Evolutionary conservation across 2,888 invertebrate genomes (phyloP).

Genomic region (Eupithecia inturbata): DNA sequence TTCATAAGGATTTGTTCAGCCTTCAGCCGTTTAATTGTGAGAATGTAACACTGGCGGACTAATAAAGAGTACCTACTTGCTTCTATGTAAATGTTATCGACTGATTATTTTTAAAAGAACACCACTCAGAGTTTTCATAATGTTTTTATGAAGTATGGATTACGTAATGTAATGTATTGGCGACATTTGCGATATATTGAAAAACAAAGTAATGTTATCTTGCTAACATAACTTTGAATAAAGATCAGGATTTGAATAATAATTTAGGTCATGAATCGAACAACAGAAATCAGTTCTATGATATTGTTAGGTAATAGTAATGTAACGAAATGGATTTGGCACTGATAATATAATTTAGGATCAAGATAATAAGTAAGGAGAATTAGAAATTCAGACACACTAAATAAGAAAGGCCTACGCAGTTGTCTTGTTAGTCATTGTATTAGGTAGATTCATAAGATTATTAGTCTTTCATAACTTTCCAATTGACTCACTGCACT

Average conservation of each 20-base stretch:
- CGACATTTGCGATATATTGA: background rate
- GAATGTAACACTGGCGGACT: background rate
- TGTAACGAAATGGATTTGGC: slow-evolving; percentile 3
- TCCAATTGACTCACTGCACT: slow-evolving; percentile 6
- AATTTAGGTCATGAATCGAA: background rate
- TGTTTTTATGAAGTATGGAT: background rate
- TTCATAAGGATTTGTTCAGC: background rate
- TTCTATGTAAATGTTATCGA: background rate
- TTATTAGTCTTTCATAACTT: slow-evolving; percentile 7
- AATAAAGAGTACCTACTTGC: background rate
- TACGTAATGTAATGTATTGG: background rate
- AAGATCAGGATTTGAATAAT: background rate
- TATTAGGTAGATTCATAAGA: slow-evolving; percentile 1
- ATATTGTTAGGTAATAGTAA: background rate
- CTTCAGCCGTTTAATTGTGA: background rate
- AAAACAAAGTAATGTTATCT: too few species aligned
- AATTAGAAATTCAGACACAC: slow-evolving; percentile 5
- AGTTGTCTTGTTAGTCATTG: slow-evolving; percentile 1
- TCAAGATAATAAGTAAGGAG: slow-evolving; percentile 7
- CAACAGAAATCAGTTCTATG: slow-evolving; percentile 1
- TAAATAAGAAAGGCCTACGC: slow-evolving; percentile 13
- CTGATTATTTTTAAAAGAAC: background rate
- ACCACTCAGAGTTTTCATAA: background rate
- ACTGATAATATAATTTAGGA: slow-evolving; percentile 4
- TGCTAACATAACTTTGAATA: background rate